Base-by-base conservation (phyloP, 35 echinoderm and acorn worm species). In the Amphiura filiformis region DNA sequence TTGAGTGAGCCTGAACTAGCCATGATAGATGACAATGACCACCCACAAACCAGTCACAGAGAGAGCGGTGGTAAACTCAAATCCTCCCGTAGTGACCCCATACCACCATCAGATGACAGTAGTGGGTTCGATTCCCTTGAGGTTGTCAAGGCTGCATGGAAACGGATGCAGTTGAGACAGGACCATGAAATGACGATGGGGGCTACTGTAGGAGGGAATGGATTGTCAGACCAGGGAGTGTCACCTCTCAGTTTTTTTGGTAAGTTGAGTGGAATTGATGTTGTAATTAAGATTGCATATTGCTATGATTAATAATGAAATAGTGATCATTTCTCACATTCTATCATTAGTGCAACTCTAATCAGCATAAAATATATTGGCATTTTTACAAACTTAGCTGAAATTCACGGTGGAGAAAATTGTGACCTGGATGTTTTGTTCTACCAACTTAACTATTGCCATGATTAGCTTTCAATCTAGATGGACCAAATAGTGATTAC, bases 131-230 rank as follows among this genome's bases (percentile, higher is more conserved):
- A 80, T 39, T 88, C 86, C 9, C 35, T 88, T 31, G 86, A 88
- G 77, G 78, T 80, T 22, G 86, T 88, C 32, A 79, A 78, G 44
- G 86, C 75, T 32, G 52, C 86, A 31, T 88, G 86, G 86, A 39
- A 76, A 61, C 76, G 86, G 20, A 76, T 88, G 20, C 76, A 80
- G 32, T 64, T 76, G 38, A 81, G 86, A 61, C 76, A 80, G 39
- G 86, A 88, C 34, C 83, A 85, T 5, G 56, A 85, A 17, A 35
- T 56, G 47, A 22, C 35, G 15, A 70, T 70, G 15, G 61, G 61
- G 26, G 2, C 17, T 15, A 70, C 7, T 70, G 41, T 17, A 9
- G 61, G 61, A n/a, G 26, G 61, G 7, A 30, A 30, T 18, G 28
- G 61, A 4, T 15, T n/a, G 26, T 5, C 15, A 23, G 17, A 70